phyloP scores from a whole-genome alignment of 2,888 invertebrate genomes.

The Rhogogaster chlorosoma region DNA sequence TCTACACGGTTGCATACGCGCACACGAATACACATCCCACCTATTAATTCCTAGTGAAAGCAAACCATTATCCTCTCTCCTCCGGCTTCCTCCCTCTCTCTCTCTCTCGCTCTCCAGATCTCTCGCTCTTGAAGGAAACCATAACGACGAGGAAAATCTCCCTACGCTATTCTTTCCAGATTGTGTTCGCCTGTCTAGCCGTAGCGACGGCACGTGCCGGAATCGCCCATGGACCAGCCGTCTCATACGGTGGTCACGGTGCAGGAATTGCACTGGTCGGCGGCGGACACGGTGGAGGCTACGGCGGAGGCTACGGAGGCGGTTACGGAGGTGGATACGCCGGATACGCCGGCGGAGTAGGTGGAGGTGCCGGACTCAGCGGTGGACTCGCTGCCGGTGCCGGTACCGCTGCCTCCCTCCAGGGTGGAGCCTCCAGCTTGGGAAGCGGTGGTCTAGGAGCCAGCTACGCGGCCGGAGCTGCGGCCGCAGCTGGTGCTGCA shows the following conservation, averaged over 20 bases:
- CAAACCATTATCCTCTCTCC: constrained; percentile 1
- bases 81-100: neutral
- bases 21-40: neutral
- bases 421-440: constrained; percentile 76
- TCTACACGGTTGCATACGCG: neutral
- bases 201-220: constrained; percentile 76
- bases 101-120: neutral
- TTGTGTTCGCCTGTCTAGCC: constrained; percentile 77
- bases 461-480: constrained; percentile 76
- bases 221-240: constrained; percentile 72
- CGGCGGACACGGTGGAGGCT: constrained; percentile 58
- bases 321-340: constrained; percentile 62
- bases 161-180: constrained; percentile 61
- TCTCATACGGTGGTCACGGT: constrained; percentile 65
- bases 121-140: neutral
- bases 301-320: constrained; percentile 64
- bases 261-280: constrained; percentile 45
- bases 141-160: neutral
- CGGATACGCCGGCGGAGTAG: constrained; percentile 61
- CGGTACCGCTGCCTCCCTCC: constrained; percentile 74
- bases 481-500: constrained; percentile 75
- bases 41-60: constrained; percentile 30
- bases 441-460: constrained; percentile 76
- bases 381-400: constrained; percentile 76
- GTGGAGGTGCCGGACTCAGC: constrained; percentile 69